Base-by-base conservation (phyloP, 2,113 vertebrate species). In the Myanophis thanlyinensis region DNA sequence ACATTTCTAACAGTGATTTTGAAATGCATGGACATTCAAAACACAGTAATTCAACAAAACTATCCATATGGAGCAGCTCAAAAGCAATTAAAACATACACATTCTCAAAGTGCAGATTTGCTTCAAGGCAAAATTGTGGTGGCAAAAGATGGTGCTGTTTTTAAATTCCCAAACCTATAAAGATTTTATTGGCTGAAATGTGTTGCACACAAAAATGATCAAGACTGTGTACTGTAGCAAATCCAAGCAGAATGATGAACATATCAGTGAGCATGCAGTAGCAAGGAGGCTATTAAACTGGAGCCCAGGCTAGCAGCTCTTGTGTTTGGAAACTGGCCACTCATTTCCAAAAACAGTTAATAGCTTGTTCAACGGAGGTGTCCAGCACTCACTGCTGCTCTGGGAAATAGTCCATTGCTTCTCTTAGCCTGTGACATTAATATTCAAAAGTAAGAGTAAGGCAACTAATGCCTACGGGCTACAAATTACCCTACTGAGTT, bases 51-150 rank as follows among this genome's bases (percentile, higher is more conserved):
- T 94, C 62, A 92, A 85, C 80, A 92, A 1, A 95, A 93, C 94
- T 92, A 95, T 59, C 11, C 91, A 90, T 91, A 91, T 90, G 84
- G 80, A 92, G 93, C 49, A 53, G 92, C 95, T 94, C 95, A 88
- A 53, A 89, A 92, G 94, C 94, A 90, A 96, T 96, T 97, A 97
- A 95, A 30, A 94, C 95, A 94, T 49, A 95, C 23, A 93, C 25
- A 95, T 95, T 92, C 59, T 54, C 88, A 86, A 85, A 90, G 73
- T 92, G 0, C 48, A 92, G 91, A 88, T 93, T 46, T 4, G 52
- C 95, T 88, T 53, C 95, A 93, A 94, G 92, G 91, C 90, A 90
- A 94, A 40, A 92, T 92, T 87, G 46, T 89, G 1, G 73, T 44
- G 95, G 93, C 59, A 89, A 94, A 94, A 40, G 0, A 0, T 40